Base-by-base conservation (phyloP, 2,113 vertebrate species). In the Prionailurus bengalensis region DNA sequence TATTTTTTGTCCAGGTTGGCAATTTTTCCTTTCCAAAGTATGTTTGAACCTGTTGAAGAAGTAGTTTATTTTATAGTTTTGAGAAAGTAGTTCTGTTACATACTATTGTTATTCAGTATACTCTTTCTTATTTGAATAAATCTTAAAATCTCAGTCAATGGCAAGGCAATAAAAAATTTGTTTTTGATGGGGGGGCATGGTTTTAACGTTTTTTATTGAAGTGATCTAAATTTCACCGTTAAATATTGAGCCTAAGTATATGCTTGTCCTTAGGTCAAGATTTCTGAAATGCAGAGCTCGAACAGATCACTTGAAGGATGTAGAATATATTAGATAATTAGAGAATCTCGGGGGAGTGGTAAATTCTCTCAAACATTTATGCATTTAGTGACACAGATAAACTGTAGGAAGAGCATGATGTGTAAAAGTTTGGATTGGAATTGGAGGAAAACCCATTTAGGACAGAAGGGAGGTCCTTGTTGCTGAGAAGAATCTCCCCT, bases 31-130 rank as follows among this genome's bases (percentile, higher is more conserved):
- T 65, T 15, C 65, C n/a, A 58, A 85, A 71, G 5, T 79, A 45
- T 66, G 16, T 51, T 91, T 91, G 78, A 55, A 29, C 27, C 66
- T 76, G 7, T 79, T 92, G 33, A 95, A 92, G 88, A 71, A 73
- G 53, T 93, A 79, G 33, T 51, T 33, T 70, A 68, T 48, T 88
- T 92, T 74, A 91, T 27, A 91, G 15, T 70, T 89, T 70, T 92
- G 21, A 92, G n/a, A 88, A 82, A 53, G 39, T 94, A 82, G 58
- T 79, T 55, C 71, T 71, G 25, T 70, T 88, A 92, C 63, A 65
- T 85, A 53, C 4, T 63, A 3, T 15, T 73, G n/a, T 94, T 95
- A 66, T 29, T 95, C 70, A 78, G 19, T 29, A 36, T 2, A 27
- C 42, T 39, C 15, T 82, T 76, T 68, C 66, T 95, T 71, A 73